Percentiles rank a stretch among this genome's conserved stretches.
Conservation (phyloP, 1,140 invertebrate genomes). For the Augochlora pura region DNA sequence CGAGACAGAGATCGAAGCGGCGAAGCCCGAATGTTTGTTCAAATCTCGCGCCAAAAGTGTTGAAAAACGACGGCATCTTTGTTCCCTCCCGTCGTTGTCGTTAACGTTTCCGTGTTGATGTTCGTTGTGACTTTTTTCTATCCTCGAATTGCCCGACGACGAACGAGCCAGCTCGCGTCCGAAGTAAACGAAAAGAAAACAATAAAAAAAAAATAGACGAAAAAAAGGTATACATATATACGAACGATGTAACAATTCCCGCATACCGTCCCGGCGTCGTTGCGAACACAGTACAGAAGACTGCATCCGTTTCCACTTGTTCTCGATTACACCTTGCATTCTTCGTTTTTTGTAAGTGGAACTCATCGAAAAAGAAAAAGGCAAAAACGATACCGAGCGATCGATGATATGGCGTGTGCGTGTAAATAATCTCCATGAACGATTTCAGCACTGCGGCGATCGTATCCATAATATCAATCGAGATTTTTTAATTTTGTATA, state of each 20-base stretch:
- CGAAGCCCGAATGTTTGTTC: neutral
- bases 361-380: neutral
- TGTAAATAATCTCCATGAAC: slow-evolving; percentile 4
- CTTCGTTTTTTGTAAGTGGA: neutral
- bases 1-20: neutral
- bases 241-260: slow-evolving; percentile 34
- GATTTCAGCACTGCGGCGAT: neutral
- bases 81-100: slow-evolving; percentile 36
- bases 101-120: slow-evolving; percentile 62
- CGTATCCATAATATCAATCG: neutral
- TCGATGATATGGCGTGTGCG: neutral
- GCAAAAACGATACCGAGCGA: neutral
- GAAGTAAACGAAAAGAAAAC: slow-evolving; percentile 6
- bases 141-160: slow-evolving; percentile 9
- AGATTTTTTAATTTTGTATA: slow-evolving; percentile 2
- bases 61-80: slow-evolving; percentile 23
- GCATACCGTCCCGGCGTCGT: slow-evolving; percentile 45
- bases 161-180: neutral
- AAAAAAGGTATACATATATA: neutral
- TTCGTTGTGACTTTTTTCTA: slow-evolving; percentile 61
- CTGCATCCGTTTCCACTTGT: neutral
- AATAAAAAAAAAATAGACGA: neutral
- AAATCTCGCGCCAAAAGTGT: slow-evolving; percentile 1
- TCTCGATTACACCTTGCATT: neutral
- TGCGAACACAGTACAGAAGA: neutral